Conservation (phyloP, 92 coral and sea anemone species). For the Actinernus sp. region DNA sequence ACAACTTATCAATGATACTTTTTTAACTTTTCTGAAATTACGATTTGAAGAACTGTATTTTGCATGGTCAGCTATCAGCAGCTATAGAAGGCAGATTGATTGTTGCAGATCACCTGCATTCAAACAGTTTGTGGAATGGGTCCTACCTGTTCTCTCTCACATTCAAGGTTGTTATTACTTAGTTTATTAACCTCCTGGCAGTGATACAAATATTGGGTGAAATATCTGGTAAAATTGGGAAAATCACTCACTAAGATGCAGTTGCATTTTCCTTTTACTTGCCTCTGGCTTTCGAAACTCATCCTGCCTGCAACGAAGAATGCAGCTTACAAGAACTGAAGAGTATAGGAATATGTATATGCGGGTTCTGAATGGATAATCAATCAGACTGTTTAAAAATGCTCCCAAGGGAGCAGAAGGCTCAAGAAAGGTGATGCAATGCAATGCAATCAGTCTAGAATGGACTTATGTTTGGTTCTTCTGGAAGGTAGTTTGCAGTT, state of each 20-base stretch:
- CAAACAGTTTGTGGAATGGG: too few species aligned
- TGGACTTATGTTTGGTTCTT: constrained; percentile 3
- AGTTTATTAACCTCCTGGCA: too few species aligned
- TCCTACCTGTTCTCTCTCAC: too few species aligned
- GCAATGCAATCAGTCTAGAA: neutral
- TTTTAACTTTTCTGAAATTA: too few species aligned
- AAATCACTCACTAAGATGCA: constrained; percentile 22
- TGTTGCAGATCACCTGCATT: too few species aligned
- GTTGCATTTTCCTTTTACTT: constrained; percentile 24
- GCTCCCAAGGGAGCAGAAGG: constrained; percentile 6
- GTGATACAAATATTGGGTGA: too few species aligned
- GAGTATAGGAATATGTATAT: constrained; percentile 12
- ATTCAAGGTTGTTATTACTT: too few species aligned
- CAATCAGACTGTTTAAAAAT: neutral
- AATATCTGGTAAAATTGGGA: constrained; percentile 24
- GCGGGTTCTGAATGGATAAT: neutral
- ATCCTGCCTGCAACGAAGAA: constrained; percentile 11
- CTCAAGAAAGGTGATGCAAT: neutral
- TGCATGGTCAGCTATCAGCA: too few species aligned
- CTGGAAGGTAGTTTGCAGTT: constrained; percentile 3
- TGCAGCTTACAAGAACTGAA: constrained; percentile 6
- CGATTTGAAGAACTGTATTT: too few species aligned
- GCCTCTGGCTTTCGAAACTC: constrained; percentile 18
- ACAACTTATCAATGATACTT: too few species aligned
- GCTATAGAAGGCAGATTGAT: too few species aligned